phyloP scores from a whole-genome alignment of 2,113 vertebrate genomes.

The Himantopus leucocephalus region DNA sequence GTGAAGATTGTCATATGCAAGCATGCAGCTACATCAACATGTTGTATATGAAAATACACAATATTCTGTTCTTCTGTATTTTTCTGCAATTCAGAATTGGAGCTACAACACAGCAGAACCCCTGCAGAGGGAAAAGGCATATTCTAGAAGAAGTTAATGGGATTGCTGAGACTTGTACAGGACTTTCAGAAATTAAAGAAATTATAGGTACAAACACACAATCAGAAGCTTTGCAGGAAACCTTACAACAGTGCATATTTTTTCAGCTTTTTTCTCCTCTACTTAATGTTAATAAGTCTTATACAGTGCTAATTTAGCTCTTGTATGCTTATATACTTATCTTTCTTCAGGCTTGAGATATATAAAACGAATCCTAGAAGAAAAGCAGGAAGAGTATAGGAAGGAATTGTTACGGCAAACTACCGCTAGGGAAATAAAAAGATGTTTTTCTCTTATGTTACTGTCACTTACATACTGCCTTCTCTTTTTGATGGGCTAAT shows the following conservation, averaged over 20 bases:
- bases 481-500: constrained; percentile 30
- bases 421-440: background rate
- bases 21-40: background rate
- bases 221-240: constrained; percentile 4
- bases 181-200: background rate
- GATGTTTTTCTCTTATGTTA: background rate
- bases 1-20: background rate
- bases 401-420: background rate
- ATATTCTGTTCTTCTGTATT: background rate
- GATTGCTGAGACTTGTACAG: background rate
- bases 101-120: background rate
- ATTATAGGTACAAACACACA: background rate
- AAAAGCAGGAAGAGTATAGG: background rate
- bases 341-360: background rate
- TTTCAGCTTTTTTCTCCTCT: background rate
- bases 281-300: background rate
- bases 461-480: constrained; percentile 42
- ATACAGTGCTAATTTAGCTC: background rate
- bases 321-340: background rate
- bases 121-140: background rate
- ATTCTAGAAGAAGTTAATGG: background rate
- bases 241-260: background rate
- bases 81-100: background rate
- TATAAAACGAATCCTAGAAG: background rate
- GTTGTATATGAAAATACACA: background rate